Evolutionary conservation across 2,113 vertebrate species (phyloP), one percentile per base, ranked within the genome.

Genomic region (Indicator indicator): DNA sequence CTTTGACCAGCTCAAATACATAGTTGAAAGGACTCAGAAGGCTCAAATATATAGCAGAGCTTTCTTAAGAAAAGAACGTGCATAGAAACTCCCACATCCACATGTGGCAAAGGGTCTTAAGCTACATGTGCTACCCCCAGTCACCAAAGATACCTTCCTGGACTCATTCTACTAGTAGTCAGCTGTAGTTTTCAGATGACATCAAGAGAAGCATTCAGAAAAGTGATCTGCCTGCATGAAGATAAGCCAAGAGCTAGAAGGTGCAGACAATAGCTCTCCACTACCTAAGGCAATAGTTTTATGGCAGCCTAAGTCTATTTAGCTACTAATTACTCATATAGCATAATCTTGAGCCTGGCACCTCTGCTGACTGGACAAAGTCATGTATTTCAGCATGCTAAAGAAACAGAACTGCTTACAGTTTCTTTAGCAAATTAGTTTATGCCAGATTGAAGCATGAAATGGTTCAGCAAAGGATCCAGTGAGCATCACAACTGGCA

Each of bases 81-180:
- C 4, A 27, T 9, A 26, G 40, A 38, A 93, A 32, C 27, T 88
- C 27, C 36, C 14, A 70, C 75, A 54, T 73, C 33, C 56, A 63
- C 1, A 3, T 0, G 0, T 3, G n/a, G 32, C 44, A 27, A 62
- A 30, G 0, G 1, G 27, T 28, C 27, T 4, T 12, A 60, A 83
- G 16, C 33, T 68, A 70, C 9, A 23, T 1, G 4, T 78, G 58
- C 33, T 62, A 84, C 24, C 12, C 21, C 32, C 46, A 56, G 4
- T 18, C 54, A 74, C 54, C 38, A 36, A 67, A 63, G 65, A 6
- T 23, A 90, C 70, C 46, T 70, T 52, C 18, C 9, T 28, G 12
- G 33, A 52, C 36, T 86, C 16, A 1, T 71, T 74, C 62, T 81
- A 54, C 42, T 46, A 78, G 32, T 7, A 85, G 68, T 40, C 5